Evolutionary conservation across 2,113 vertebrate species (phyloP).

Genomic region (Chaenocephalus aceratus): DNA sequence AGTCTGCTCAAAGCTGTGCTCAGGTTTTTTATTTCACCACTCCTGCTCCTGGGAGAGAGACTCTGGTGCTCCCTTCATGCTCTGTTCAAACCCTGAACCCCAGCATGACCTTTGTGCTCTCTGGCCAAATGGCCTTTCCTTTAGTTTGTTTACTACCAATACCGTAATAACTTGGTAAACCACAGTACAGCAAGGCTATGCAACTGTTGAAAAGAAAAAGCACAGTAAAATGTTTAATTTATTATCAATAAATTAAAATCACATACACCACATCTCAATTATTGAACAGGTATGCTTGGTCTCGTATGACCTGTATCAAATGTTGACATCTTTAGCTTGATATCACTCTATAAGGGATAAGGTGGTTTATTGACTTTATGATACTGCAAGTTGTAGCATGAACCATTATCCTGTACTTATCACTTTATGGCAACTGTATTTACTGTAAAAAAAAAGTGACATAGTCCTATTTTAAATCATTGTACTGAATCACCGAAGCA

Average conservation of each 20-base stretch:
- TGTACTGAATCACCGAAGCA: not conserved
- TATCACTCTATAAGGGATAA: not conserved
- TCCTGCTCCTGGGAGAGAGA: not conserved
- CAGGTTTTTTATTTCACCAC: not conserved
- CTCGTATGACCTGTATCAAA: not conserved
- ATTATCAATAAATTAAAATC: not conserved
- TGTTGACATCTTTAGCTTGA: not conserved
- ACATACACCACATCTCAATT: not conserved
- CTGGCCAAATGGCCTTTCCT: no score
- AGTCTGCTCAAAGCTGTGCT: not conserved
- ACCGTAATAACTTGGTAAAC: not conserved
- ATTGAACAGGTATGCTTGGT: not conserved
- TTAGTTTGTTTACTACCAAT: not conserved
- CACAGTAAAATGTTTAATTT: not conserved
- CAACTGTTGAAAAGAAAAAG: not conserved
- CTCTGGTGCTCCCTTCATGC: not conserved
- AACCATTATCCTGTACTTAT: not conserved
- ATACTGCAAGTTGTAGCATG: not conserved
- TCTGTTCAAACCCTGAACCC: not conserved
- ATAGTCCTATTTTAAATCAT: not conserved
- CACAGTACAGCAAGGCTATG: not conserved
- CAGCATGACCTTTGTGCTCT: not conserved
- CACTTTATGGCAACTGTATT: not conserved
- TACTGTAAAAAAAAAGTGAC: not conserved
- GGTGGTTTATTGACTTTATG: not conserved